Conservation (phyloP, 2,113 vertebrate genomes). For the Lophura nycthemera region DNA sequence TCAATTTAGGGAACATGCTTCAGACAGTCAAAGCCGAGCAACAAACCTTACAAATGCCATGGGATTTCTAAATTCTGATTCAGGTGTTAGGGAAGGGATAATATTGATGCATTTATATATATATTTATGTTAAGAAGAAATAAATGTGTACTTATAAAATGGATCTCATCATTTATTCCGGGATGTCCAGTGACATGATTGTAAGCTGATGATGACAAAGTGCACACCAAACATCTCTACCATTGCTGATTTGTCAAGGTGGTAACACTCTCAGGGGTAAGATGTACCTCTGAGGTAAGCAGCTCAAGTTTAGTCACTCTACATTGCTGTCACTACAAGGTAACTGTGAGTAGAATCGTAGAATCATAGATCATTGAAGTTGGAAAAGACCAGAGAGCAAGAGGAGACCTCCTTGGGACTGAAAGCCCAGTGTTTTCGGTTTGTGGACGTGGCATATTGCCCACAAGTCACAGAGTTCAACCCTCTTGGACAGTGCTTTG, state of each 20-base stretch:
- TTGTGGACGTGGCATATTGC: slow-evolving; percentile 36
- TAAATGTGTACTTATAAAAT: neutral
- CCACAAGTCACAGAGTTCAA: slow-evolving; percentile 46
- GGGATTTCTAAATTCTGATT: neutral
- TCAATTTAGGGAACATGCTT: neutral
- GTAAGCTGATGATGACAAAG: neutral
- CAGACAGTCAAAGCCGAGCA: neutral
- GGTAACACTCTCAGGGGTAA: neutral
- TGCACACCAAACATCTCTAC: neutral
- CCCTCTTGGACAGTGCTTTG: slow-evolving; percentile 12
- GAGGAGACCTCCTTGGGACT: neutral
- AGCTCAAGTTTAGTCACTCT: neutral
- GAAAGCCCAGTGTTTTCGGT: slow-evolving; percentile 31
- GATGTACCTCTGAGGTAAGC: neutral
- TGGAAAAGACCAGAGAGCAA: neutral
- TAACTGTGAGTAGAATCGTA: neutral
- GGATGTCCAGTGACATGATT: neutral
- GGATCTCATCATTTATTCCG: neutral
- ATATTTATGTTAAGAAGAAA: neutral
- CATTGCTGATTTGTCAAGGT: neutral
- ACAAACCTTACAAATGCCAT: neutral
- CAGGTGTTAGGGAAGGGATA: neutral
- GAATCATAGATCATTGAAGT: too few relatives aligned
- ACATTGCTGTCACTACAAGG: neutral
- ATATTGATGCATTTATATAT: neutral